Conservation (phyloP, 2,797 vertebrate genomes). For the Siniperca scherzeri region DNA sequence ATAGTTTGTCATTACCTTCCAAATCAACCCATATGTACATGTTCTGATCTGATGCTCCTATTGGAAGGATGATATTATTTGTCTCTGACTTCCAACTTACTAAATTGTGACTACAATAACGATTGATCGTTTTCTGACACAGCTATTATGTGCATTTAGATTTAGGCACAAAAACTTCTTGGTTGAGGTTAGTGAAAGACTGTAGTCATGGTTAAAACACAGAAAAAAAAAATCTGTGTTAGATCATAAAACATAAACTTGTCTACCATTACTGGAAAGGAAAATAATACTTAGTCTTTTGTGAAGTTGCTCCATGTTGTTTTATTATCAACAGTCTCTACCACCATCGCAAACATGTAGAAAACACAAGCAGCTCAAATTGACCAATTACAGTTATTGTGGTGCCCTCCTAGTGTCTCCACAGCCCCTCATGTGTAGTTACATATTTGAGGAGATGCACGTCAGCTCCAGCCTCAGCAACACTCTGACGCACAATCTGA, state of each 20-base stretch:
- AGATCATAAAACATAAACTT: background rate
- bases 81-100: background rate
- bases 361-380: background rate
- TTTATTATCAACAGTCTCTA: background rate
- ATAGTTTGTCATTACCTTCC: background rate
- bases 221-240: background rate
- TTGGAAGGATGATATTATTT: background rate
- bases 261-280: background rate
- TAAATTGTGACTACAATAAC: too few relatives aligned
- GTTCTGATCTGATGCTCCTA: background rate
- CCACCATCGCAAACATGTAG: background rate
- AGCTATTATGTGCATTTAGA: background rate
- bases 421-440: background rate
- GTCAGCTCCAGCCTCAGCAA: constrained; percentile 24
- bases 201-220: background rate
- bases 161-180: background rate
- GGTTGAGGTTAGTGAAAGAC: background rate
- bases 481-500: constrained; percentile 31
- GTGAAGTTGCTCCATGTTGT: background rate
- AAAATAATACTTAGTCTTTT: background rate
- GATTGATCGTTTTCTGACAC: background rate
- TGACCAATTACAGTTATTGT: background rate
- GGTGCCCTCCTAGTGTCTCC: background rate
- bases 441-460: constrained; percentile 18
- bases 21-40: background rate